Evolutionary conservation across 2,888 invertebrate genomes (phyloP).

Genomic region (Phyllotreta cruciferae): DNA sequence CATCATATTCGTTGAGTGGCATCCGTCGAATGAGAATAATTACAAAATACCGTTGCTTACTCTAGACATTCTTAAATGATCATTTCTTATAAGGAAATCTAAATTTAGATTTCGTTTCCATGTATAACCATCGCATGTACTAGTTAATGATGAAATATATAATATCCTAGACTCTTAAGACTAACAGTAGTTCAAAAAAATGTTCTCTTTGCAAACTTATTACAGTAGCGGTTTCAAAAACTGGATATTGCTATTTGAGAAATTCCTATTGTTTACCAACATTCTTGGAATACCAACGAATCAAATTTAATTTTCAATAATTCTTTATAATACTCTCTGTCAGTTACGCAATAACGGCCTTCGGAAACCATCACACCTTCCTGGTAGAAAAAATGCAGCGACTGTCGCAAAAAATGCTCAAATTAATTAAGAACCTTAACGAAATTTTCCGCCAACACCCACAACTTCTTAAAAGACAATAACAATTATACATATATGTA

Average conservation of each 20-base stretch:
- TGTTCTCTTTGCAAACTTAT: not conserved
- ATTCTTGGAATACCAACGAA: too few relatives aligned
- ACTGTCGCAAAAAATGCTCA: too few relatives aligned
- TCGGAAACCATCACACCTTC: too few relatives aligned
- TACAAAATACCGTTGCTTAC: slow-evolving; percentile 50
- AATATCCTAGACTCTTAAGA: slow-evolving; percentile 29
- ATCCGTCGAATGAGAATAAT: slow-evolving; percentile 44
- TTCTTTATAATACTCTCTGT: too few relatives aligned
- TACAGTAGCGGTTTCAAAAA: slow-evolving; percentile 10
- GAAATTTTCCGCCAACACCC: not conserved
- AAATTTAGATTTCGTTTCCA: slow-evolving; percentile 43
- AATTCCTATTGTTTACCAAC: too few relatives aligned
- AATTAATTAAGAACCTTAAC: too few relatives aligned
- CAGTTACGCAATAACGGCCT: too few relatives aligned
- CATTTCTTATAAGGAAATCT: slow-evolving; percentile 46
- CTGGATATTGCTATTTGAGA: not conserved
- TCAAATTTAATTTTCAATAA: too few relatives aligned
- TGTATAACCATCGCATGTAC: slow-evolving; percentile 37
- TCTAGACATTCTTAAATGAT: slow-evolving; percentile 47
- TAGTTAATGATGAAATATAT: slow-evolving; percentile 38
- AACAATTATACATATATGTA: slow-evolving; percentile 16
- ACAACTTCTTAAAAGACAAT: slow-evolving; percentile 7
- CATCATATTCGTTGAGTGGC: slow-evolving; percentile 27
- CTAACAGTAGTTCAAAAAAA: slow-evolving; percentile 38
- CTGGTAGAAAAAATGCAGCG: too few relatives aligned